These are phyloP conservation scores for Cheilosia grossa DNA, from an alignment of 2,888 invertebrate species.

Conservation along the genomic window DNA sequence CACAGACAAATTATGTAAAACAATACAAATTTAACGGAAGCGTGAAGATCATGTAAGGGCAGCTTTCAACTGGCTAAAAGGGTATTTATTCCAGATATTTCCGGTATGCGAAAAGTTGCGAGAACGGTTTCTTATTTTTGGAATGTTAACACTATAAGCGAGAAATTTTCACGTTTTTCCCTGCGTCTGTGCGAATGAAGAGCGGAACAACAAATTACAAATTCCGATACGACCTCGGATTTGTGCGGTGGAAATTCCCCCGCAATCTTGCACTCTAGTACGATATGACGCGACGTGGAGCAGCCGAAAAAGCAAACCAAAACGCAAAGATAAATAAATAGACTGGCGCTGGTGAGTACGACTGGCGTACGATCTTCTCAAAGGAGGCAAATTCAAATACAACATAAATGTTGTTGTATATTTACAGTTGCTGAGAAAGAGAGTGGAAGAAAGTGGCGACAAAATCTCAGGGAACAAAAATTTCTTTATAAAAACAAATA, in stretches of 20 bases:
- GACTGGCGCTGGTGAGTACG: constrained; percentile 37
- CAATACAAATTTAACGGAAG: constrained; percentile 7
- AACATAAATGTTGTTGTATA: constrained; percentile 58
- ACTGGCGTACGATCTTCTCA: constrained; percentile 45
- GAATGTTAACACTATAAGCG: constrained; percentile 51
- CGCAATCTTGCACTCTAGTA: constrained; percentile 42
- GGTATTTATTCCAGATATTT: constrained; percentile 6
- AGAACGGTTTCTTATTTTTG: neutral
- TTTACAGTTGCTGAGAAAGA: constrained; percentile 69
- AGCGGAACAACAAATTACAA: constrained; percentile 23
- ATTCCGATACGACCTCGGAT: constrained; percentile 39
- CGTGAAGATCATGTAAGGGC: neutral
- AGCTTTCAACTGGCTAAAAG: neutral
- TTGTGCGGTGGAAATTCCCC: constrained; percentile 57
- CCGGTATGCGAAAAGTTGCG: neutral
- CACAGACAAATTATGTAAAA: constrained; percentile 52
- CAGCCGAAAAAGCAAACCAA: constrained; percentile 67
- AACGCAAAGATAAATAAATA: constrained; percentile 74
- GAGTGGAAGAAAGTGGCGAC: constrained; percentile 72
- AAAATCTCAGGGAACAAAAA: constrained; percentile 67
- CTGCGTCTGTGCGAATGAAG: constrained; percentile 20
- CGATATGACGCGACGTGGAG: constrained; percentile 60
- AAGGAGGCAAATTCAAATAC: constrained; percentile 49
- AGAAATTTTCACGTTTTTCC: constrained; percentile 46
- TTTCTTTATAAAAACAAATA: constrained; percentile 40